These are phyloP conservation scores for Physocephala rufipes DNA, from an alignment of 2,888 invertebrate species.

Conservation along the genomic window DNA sequence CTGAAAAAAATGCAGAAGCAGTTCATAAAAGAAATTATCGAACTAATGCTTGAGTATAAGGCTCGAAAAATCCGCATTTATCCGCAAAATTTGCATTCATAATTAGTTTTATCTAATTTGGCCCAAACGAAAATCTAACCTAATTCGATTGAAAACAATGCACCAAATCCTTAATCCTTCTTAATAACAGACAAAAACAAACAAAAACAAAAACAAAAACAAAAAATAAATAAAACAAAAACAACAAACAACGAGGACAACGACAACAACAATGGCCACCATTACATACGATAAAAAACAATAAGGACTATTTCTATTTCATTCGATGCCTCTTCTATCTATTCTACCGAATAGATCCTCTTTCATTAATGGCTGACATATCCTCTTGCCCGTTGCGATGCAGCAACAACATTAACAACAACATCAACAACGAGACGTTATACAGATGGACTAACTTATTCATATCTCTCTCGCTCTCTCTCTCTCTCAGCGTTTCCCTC, in stretches of 20 bases:
- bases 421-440: background rate
- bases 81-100: background rate
- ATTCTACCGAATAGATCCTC: slow-evolving; percentile 30
- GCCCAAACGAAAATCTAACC: background rate
- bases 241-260: background rate
- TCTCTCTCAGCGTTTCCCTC: too few species aligned
- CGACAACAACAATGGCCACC: background rate
- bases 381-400: slow-evolving; percentile 11
- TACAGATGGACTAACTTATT: background rate
- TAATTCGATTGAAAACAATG: background rate
- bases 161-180: background rate
- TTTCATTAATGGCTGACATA: slow-evolving; percentile 30
- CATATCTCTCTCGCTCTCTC: background rate
- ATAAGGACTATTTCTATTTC: slow-evolving; percentile 25
- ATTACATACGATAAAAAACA: background rate
- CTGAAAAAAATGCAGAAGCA: background rate
- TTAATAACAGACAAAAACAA: background rate
- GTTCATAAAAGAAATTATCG: background rate
- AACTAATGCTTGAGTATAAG: too few species aligned
- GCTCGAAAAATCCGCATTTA: too few species aligned
- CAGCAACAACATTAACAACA: background rate
- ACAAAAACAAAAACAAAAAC: background rate
- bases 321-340: slow-evolving; percentile 28
- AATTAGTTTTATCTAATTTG: background rate
- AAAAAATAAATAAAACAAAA: background rate